Evolutionary conservation across 2,888 invertebrate species (phyloP), one percentile per base, ranked within the genome.

Genomic region (Drepanosiphum platanoidis): DNA sequence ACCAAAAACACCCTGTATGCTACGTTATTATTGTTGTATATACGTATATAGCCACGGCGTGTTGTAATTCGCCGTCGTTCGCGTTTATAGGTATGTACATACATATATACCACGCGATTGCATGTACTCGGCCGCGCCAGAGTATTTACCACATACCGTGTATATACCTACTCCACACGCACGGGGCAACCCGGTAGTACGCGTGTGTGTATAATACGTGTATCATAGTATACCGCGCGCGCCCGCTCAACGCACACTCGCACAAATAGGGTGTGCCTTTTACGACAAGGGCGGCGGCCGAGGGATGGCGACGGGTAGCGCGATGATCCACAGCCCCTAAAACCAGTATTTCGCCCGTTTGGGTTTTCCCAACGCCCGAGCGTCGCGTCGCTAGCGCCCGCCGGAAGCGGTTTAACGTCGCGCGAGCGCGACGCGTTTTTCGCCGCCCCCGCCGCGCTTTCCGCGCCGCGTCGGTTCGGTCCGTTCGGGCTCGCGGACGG

Each of bases 241-340:
- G 32, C 32, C 30, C 30, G 39, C 13, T 1, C n/a, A n/a, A n/a
- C 8, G 1, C 22, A 46, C 46, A 18, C 4, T 1, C 18, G 58
- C 3, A 5, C 4, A 46, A 83, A 72, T 22, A 27, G 74, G 71
- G 83, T 74, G 83, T 66, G 72, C 27, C 74, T 32, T 58, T 71
- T 2, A 39, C 34, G 30, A 39, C 27, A 30, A 27, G 42, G 22
- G 27, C 52, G 70, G 11, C 80, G 34, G 66, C 42, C 36, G 66
- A 46, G 72, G n/a, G 42, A 36, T 13, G 64, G 39, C 80, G 80
- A 4, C 15, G 70, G 30, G 70, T 30, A 71, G 32, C 39, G 13
- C 84, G 39, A 84, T 30, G 84, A 68, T 84, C n/a, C 84, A 36
- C 75, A 70, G 52, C 84, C 84, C 84, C 68, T 30, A 32, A 84